phyloP scores from a whole-genome alignment of 2,113 vertebrate genomes.

The Odocoileus virginianus region DNA sequence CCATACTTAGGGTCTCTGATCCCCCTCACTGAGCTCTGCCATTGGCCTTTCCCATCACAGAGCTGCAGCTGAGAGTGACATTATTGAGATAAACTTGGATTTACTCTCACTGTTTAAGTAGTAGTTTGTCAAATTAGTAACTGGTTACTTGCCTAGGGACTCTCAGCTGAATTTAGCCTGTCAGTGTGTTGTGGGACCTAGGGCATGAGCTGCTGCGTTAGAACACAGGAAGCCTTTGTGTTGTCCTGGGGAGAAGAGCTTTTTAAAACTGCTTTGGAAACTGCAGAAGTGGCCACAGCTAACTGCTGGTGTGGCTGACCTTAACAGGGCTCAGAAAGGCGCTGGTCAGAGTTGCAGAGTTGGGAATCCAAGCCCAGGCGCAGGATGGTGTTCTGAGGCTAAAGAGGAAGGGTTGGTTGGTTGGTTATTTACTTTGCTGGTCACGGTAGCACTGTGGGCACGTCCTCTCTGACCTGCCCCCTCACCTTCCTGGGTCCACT shows the following conservation, averaged over 20 bases:
- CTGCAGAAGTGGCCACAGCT: background rate
- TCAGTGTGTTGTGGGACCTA: background rate
- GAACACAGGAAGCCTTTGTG: slow-evolving; percentile 12
- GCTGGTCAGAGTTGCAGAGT: background rate
- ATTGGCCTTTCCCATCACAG: fast-evolving
- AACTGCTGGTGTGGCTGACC: background rate
- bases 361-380: fast-evolving
- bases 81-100: background rate
- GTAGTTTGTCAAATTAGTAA: background rate
- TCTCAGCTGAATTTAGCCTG: background rate
- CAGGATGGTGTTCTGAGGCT: background rate
- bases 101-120: background rate
- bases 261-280: background rate
- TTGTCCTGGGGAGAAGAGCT: background rate
- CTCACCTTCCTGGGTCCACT: background rate
- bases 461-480: fast-evolving
- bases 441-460: background rate
- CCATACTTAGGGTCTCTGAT: fast-evolving
- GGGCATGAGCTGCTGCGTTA: background rate
- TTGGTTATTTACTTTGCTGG: background rate
- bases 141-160: background rate
- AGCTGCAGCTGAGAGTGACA: background rate
- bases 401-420: background rate
- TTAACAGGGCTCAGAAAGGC: background rate
- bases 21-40: background rate